These are phyloP conservation scores for Zootoca vivipara DNA, from an alignment of 2,113 vertebrate species.

Conservation along the genomic window DNA sequence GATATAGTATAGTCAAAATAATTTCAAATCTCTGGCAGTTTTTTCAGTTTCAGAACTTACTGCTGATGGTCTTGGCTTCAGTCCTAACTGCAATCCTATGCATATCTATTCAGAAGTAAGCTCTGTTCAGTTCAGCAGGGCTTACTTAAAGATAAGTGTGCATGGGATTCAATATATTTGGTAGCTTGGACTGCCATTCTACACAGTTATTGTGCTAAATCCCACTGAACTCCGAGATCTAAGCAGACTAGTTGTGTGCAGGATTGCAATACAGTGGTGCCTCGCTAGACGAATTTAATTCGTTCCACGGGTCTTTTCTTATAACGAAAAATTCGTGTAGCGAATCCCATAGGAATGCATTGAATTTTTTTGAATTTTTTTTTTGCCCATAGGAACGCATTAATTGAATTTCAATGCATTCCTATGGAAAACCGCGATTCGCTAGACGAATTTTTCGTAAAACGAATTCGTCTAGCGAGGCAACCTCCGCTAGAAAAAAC, in stretches of 20 bases:
- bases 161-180: background rate
- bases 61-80: background rate
- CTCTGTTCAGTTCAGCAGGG: background rate
- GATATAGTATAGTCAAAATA: background rate
- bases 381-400: too few relatives aligned
- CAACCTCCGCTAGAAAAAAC: too few relatives aligned
- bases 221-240: background rate
- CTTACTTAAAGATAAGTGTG: background rate
- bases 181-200: background rate
- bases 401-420: too few relatives aligned
- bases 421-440: too few relatives aligned
- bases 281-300: too few relatives aligned
- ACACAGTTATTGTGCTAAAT: background rate
- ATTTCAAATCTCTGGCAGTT: background rate
- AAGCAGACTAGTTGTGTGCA: background rate
- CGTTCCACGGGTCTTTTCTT: too few relatives aligned
- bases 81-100: background rate
- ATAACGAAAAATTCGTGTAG: too few relatives aligned
- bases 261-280: background rate
- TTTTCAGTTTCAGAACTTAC: background rate
- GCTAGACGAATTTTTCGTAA: too few relatives aligned
- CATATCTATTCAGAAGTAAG: background rate
- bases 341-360: too few relatives aligned
- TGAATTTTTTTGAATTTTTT: too few relatives aligned
- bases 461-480: too few relatives aligned